Percentiles rank a stretch among this genome's conserved stretches.
phyloP scores from a whole-genome alignment of 2,888 invertebrate genomes.

The Trachelus iudaicus region DNA sequence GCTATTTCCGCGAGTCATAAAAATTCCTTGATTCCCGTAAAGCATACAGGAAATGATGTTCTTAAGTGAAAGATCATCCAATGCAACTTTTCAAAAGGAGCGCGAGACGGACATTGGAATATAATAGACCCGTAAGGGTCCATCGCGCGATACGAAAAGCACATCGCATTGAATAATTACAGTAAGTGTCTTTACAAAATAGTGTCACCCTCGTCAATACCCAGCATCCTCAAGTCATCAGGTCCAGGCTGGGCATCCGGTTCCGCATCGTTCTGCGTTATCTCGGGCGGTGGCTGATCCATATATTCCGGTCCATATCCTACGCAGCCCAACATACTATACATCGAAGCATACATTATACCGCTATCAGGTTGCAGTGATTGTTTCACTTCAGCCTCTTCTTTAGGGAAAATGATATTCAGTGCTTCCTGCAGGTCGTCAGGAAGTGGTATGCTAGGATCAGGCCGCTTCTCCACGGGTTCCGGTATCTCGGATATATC shows the following conservation, averaged over 20 bases:
- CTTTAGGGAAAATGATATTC: conserved; percentile 75
- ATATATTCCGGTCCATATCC: conserved; percentile 62
- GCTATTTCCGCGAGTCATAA: neutral
- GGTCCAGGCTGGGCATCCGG: conserved; percentile 68
- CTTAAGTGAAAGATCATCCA: neutral
- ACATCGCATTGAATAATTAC: neutral
- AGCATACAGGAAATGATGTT: neutral
- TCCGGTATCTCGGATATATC: conserved; percentile 66
- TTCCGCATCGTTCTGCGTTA: conserved; percentile 55
- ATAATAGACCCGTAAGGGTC: neutral
- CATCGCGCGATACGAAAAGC: neutral
- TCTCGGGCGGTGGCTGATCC: conserved; percentile 62
- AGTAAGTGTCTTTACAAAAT: conserved; percentile 51
- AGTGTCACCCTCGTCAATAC: conserved; percentile 84
- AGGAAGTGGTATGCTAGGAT: conserved; percentile 68
- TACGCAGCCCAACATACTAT: conserved; percentile 59
- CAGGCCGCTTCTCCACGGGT: conserved; percentile 62
- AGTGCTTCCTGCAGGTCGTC: conserved; percentile 76
- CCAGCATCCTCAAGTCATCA: conserved; percentile 86
- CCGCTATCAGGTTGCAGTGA: conserved; percentile 51
- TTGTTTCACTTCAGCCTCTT: conserved; percentile 49
- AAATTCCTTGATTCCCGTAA: neutral
- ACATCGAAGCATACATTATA: conserved; percentile 62
- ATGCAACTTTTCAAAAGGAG: neutral
- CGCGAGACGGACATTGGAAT: neutral